Evolutionary conservation across 2,113 vertebrate genomes (phyloP), one percentile per base, ranked within the genome.

Genomic region (Cyanoderma ruficeps): DNA sequence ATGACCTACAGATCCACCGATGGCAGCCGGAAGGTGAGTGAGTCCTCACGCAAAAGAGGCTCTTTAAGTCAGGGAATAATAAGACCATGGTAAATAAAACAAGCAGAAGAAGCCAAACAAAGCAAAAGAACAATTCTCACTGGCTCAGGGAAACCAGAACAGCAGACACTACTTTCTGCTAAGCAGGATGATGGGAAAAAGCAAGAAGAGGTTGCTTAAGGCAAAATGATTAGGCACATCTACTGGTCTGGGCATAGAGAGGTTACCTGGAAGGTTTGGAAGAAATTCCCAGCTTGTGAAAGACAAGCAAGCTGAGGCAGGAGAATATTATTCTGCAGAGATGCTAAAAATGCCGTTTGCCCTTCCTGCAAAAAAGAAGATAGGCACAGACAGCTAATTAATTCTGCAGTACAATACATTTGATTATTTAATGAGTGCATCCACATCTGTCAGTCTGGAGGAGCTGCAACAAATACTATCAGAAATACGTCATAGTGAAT

Each of bases 1-100:
- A 98, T 99, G 96, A 99, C 98, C 47, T 99, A 99, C 97, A 99
- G 98, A 97, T 98, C 99, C 19, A 89, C 95, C 0, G 98, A 99
- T 1, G 99, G 99, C 82, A 99, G 98, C 97, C 98, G 98, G 11
- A 99, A 99, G 98, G 99, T 99, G 97, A 97, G 98, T 18, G 96
- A 96, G 98, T 53, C 27, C 67, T 89, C 49, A 5, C 46, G n/a
- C 27, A 41, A 67, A 59, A 20, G 46, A 64, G 30, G 6, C 28
- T 80, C 39, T 3, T 70, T 23, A 35, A 47, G 31, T 33, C 41
- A 61, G 47, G 11, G 17, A 83, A n/a, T 70, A 81, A 50, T 17
- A 12, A 28, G 33, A 35, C 20, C 3, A 0, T 15, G 22, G 37
- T 84, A 53, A 80, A 75, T 84, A 56, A 80, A 75, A 89, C 0